A percentile compares a stretch with the other conserved stretches of the same genome.
Conservation (phyloP, 37 sponge, comb jelly and placozoan species). For the Crambe crambe region DNA sequence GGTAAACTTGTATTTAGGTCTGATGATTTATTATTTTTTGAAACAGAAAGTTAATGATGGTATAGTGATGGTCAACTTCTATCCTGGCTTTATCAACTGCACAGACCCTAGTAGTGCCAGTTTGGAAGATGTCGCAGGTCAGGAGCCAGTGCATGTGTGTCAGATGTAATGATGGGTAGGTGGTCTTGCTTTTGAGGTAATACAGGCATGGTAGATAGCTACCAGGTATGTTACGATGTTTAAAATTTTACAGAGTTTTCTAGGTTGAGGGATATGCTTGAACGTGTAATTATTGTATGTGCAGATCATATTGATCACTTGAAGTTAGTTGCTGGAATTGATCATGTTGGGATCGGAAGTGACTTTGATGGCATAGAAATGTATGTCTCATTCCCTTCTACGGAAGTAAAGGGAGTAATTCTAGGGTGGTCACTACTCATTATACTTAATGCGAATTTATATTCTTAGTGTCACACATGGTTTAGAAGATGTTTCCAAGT, state of each 20-base stretch:
- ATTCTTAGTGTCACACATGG: conserved; percentile 67
- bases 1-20: too few relatives aligned
- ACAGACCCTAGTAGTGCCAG: conserved; percentile 11
- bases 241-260: too few relatives aligned
- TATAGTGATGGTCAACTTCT: conserved; percentile 79
- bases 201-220: too few relatives aligned
- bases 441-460: too few relatives aligned
- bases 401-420: too few relatives aligned
- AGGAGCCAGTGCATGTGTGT: too few relatives aligned
- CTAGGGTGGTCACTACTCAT: too few relatives aligned
- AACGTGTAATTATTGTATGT: background rate
- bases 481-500: conserved; percentile 82
- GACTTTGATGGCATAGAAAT: conserved; percentile 71
- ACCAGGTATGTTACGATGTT: too few relatives aligned
- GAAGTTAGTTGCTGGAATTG: conserved; percentile 52
- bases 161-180: too few relatives aligned
- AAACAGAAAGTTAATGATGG: conserved; percentile 69
- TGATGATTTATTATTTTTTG: too few relatives aligned
- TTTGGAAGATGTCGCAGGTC: conserved; percentile 69
- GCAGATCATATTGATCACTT: conserved; percentile 85
- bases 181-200: too few relatives aligned
- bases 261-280: too few relatives aligned
- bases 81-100: conserved; percentile 56
- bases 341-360: conserved; percentile 78
- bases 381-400: conserved; percentile 26